These are phyloP conservation scores for Heteromurus nitidus DNA, from an alignment of 2,888 invertebrate species.

Conservation along the genomic window DNA sequence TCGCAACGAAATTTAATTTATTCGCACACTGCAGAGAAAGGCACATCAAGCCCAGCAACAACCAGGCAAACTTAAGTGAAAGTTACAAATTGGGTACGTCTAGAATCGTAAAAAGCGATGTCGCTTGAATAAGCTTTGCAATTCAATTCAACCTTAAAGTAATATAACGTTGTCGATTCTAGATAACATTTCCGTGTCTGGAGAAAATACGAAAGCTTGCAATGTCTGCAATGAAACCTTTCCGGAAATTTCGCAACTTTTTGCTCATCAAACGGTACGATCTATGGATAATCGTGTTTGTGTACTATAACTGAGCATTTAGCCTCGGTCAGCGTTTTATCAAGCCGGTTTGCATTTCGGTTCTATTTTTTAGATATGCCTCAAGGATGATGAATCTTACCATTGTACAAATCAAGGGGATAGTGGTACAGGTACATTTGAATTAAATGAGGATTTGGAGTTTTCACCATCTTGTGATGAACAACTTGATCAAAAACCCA, in stretches of 20 bases:
- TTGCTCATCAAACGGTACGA: background rate
- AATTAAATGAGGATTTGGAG: background rate
- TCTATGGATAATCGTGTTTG: background rate
- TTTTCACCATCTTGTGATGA: too few species aligned
- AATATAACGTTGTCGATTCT: too few species aligned
- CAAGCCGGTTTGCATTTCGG: background rate
- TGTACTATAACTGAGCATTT: background rate
- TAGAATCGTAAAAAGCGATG: background rate
- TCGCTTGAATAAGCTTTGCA: background rate
- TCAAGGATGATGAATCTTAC: background rate
- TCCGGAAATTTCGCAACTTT: background rate
- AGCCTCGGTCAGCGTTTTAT: background rate
- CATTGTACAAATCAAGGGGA: background rate
- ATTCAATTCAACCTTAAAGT: background rate
- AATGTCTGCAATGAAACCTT: background rate
- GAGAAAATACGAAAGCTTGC: background rate
- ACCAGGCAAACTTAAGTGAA: background rate
- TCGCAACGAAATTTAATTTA: background rate
- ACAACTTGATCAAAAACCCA: too few species aligned
- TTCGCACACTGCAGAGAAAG: background rate
- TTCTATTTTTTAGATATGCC: background rate
- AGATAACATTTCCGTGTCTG: too few species aligned
- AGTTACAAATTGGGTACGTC: background rate
- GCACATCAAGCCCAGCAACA: background rate
- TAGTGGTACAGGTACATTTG: background rate